These are phyloP conservation scores for Ptychobarbus kaznakovi DNA, from an alignment of 2,797 vertebrate genomes.

Conservation along the genomic window DNA sequence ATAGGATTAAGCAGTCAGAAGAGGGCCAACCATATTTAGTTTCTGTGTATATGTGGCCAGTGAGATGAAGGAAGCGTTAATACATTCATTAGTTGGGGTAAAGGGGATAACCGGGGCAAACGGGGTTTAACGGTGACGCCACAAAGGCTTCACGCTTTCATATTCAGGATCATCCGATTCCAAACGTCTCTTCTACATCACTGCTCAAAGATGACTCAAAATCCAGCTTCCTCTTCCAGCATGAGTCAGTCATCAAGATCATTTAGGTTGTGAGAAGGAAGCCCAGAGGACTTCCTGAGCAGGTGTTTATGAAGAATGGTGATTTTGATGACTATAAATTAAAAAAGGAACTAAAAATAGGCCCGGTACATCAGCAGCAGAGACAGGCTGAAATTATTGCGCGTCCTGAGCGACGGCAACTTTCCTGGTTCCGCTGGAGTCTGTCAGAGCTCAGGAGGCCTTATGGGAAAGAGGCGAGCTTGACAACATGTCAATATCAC, in stretches of 20 bases:
- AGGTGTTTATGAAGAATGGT: constrained; percentile 77
- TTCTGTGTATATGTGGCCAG: constrained; percentile 21
- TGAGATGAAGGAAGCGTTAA: constrained; percentile 17
- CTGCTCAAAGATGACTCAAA: constrained; percentile 42
- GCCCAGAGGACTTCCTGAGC: constrained; percentile 74
- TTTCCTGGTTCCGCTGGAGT: constrained; percentile 76
- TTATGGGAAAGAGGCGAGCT: constrained; percentile 78
- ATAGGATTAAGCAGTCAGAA: constrained; percentile 21
- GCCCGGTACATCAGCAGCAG: constrained; percentile 76
- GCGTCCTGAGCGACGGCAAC: constrained; percentile 72
- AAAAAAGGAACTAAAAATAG: constrained; percentile 77
- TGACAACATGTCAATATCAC: constrained; percentile 87
- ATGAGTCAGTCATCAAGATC: constrained; percentile 55
- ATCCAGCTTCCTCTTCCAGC: constrained; percentile 44
- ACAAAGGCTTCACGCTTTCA: constrained; percentile 49
- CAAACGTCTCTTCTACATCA: constrained; percentile 17
- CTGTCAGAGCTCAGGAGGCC: constrained; percentile 79
- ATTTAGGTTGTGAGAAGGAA: constrained; percentile 67
- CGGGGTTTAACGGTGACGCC: constrained; percentile 11
- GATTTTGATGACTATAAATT: constrained; percentile 70
- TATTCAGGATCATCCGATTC: constrained; percentile 62
- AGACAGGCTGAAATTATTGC: constrained; percentile 81
- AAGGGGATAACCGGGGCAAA: constrained; percentile 24
- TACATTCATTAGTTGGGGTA: constrained; percentile 32
- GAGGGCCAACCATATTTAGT: constrained; percentile 22